Conservation (phyloP, 2,888 invertebrate species). For the Terebella lapidaria region DNA sequence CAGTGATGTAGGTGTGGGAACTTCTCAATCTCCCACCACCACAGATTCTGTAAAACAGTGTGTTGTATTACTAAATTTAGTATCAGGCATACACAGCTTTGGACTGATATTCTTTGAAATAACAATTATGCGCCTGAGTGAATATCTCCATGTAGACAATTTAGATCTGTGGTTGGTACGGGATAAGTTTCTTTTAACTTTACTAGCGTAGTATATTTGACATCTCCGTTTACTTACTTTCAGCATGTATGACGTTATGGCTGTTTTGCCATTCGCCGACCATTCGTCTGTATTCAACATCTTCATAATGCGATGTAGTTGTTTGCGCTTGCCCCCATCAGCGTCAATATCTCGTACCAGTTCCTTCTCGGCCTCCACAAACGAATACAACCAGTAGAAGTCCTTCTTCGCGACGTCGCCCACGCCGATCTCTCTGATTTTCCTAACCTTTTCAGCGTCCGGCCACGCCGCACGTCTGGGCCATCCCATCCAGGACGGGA, state of each 20-base stretch:
- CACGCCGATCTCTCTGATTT: constrained; percentile 6
- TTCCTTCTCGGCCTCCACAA: constrained; percentile 11
- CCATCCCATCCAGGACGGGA: constrained; percentile 8
- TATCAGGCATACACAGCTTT: too few relatives aligned
- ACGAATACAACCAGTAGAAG: constrained; percentile 11
- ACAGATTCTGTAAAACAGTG: too few relatives aligned
- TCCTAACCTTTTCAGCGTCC: constrained; percentile 6
- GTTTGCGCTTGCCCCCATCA: constrained; percentile 18
- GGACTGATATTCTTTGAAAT: too few relatives aligned
- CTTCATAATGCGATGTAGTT: constrained; percentile 22
- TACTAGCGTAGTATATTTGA: too few relatives aligned
- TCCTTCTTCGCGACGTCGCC: constrained; percentile 16
- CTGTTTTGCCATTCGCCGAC: neutral
- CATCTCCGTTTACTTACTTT: too few relatives aligned
- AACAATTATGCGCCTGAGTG: too few relatives aligned
- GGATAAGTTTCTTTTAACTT: too few relatives aligned
- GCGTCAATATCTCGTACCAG: constrained; percentile 14
- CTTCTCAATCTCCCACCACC: too few relatives aligned
- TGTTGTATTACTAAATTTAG: too few relatives aligned
- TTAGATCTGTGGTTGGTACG: too few relatives aligned
- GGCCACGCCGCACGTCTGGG: constrained; percentile 2
- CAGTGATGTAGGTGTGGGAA: too few relatives aligned
- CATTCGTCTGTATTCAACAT: constrained; percentile 1
- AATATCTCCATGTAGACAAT: too few relatives aligned
- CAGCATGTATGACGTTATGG: neutral